These are phyloP conservation scores for Mizuhopecten yessoensis DNA, from an alignment of 1,140 invertebrate genomes.

Conservation along the genomic window DNA sequence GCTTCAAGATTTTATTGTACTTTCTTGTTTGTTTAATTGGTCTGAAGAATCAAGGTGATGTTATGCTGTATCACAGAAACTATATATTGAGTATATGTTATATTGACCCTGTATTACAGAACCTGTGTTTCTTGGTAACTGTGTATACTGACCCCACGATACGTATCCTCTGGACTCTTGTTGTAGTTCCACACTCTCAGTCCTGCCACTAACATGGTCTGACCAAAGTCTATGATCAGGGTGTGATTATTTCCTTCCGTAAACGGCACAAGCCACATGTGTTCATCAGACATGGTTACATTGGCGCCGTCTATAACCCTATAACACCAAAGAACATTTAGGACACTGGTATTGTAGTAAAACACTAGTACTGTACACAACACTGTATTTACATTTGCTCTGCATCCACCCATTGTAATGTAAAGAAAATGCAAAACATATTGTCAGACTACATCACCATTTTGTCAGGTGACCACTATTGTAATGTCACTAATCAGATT, in stretches of 20 bases:
- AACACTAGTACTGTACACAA: not conserved
- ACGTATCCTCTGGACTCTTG: conserved; percentile 88
- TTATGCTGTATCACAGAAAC: no score
- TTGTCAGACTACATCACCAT: no score
- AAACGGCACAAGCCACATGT: conserved; percentile 86
- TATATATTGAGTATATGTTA: no score
- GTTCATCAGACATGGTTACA: conserved; percentile 82
- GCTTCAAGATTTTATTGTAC: no score
- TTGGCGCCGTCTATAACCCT: conserved; percentile 84
- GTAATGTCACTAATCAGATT: no score
- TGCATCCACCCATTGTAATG: no score
- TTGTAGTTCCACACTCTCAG: conserved; percentile 93
- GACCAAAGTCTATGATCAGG: conserved; percentile 77
- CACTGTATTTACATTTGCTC: no score
- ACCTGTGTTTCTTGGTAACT: not conserved
- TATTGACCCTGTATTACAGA: not conserved
- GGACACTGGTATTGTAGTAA: no score
- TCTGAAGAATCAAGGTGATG: no score
- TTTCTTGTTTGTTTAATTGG: no score
- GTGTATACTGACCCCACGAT: conserved; percentile 87
- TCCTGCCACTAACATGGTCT: conserved; percentile 80
- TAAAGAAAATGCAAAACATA: no score
- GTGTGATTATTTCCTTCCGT: conserved; percentile 78
- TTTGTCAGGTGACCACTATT: no score
- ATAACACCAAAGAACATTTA: conserved; percentile 57